Evolutionary conservation across 2,113 vertebrate species (phyloP).

Genomic region (Numenius arquata): DNA sequence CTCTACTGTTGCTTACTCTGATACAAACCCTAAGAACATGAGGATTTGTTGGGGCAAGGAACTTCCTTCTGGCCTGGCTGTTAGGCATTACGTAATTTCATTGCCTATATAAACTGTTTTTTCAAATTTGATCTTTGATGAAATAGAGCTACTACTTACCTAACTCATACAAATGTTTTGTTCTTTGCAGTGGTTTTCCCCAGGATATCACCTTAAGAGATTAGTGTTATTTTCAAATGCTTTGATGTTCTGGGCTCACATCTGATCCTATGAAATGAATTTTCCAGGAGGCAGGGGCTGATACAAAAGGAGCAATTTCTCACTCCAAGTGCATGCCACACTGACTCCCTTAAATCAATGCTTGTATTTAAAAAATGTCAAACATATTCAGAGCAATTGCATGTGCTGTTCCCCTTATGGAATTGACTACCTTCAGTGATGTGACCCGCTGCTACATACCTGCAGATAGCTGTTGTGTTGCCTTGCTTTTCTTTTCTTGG

Average conservation of each 20-base stretch:
- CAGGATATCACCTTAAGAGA: neutral
- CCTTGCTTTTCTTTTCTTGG: neutral
- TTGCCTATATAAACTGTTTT: neutral
- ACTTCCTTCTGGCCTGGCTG: neutral
- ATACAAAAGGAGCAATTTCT: neutral
- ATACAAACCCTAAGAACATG: neutral
- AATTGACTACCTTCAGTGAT: neutral
- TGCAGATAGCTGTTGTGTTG: fast-evolving
- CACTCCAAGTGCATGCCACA: neutral
- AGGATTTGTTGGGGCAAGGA: neutral
- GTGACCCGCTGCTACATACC: neutral
- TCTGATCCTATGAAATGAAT: neutral
- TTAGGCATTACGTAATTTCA: neutral
- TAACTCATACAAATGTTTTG: neutral
- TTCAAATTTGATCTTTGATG: neutral
- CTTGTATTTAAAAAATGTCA: neutral
- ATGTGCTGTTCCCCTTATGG: neutral
- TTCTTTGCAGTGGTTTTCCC: neutral
- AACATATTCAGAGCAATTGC: neutral
- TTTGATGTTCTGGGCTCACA: neutral
- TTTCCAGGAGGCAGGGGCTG: neutral
- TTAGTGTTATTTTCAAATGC: neutral
- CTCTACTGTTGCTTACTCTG: neutral
- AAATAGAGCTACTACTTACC: neutral
- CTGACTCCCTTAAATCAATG: neutral